Percentiles rank a stretch among this genome's conserved stretches.
Evolutionary conservation across 2,797 vertebrate species (phyloP).

Genomic region (Pagetopsis macropterus): DNA sequence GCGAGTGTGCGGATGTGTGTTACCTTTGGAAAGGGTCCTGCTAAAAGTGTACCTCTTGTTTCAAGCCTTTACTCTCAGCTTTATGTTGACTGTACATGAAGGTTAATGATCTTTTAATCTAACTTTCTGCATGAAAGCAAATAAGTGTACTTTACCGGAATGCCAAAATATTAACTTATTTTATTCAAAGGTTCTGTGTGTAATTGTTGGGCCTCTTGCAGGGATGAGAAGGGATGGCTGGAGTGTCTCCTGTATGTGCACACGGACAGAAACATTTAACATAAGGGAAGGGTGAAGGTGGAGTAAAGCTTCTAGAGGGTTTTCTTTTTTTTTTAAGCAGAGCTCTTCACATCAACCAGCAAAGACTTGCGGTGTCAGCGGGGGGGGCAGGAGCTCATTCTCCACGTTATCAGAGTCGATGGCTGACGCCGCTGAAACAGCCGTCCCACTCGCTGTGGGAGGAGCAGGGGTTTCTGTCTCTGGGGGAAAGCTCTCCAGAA

Average conservation of each 20-base stretch:
- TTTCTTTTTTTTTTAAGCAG: not conserved
- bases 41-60: not conserved
- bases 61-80: not conserved
- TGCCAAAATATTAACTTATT: slow-evolving; percentile 4
- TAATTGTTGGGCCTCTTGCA: slow-evolving; percentile 17
- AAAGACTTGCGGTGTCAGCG: slow-evolving; percentile 93
- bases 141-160: not conserved
- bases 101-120: not conserved
- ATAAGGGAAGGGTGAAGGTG: slow-evolving; percentile 1
- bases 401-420: slow-evolving; percentile 87
- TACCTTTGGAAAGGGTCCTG: not conserved
- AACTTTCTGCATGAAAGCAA: slow-evolving; percentile 11
- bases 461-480: slow-evolving; percentile 82
- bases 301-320: slow-evolving; percentile 37
- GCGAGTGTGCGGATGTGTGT: not conserved
- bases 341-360: slow-evolving; percentile 82
- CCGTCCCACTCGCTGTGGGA: slow-evolving; percentile 31
- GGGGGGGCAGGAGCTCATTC: slow-evolving; percentile 93
- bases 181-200: not conserved
- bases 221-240: slow-evolving; percentile 20
- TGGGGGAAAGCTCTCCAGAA: slow-evolving; percentile 87
- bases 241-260: slow-evolving; percentile 39
- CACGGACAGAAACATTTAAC: slow-evolving; percentile 28
- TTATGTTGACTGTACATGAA: not conserved
- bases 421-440: slow-evolving; percentile 58